Evolutionary conservation across 1,140 invertebrate genomes (phyloP).

Genomic region (Caenorhabditis remanei): DNA sequence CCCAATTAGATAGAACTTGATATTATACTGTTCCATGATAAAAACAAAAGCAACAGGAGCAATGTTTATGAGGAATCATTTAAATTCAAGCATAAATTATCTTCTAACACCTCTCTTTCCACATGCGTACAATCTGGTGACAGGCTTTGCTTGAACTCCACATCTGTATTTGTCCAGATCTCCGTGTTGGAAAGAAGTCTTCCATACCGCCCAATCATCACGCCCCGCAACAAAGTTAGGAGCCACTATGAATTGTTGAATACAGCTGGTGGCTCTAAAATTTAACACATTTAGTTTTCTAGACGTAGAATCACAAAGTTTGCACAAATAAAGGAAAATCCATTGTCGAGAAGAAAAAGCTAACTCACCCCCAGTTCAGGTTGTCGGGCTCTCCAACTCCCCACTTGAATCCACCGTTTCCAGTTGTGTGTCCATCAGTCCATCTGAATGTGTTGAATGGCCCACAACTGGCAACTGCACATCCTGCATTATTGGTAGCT

Average conservation of each 20-base stretch:
- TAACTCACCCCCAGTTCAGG: not conserved
- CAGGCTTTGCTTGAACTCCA: not conserved
- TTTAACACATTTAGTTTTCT: not conserved
- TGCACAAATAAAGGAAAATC: not conserved
- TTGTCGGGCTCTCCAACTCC: not conserved
- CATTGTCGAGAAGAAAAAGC: not conserved
- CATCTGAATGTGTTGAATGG: not conserved
- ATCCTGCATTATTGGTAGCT: not conserved
- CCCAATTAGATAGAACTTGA: too few species aligned
- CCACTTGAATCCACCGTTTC: not conserved
- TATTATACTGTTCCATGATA: too few species aligned
- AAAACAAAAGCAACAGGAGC: too few species aligned
- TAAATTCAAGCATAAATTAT: not conserved
- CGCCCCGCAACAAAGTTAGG: not conserved
- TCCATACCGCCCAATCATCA: not conserved
- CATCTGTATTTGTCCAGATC: constrained; percentile 8
- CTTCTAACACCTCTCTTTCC: constrained; percentile 5
- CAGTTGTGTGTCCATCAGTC: constrained; percentile 23
- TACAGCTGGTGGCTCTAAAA: not conserved
- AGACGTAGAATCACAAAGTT: not conserved
- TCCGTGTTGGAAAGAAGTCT: not conserved
- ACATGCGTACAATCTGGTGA: constrained; percentile 7
- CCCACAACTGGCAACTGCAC: not conserved
- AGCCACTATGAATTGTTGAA: not conserved
- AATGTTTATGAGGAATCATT: not conserved